Evolutionary conservation across 2,888 invertebrate genomes (phyloP).

Genomic region (Drosophila phalerata): DNA sequence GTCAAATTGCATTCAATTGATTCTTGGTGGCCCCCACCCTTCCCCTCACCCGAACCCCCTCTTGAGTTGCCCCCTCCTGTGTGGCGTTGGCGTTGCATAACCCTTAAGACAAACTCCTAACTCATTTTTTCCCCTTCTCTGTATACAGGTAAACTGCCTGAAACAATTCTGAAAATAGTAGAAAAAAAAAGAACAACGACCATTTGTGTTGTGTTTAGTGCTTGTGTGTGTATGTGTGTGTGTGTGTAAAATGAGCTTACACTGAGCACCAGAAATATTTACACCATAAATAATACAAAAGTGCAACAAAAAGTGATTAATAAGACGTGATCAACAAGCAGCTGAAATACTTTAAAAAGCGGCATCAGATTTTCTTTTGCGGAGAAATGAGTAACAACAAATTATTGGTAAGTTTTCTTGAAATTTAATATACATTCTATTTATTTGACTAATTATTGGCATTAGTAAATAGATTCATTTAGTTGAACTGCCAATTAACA

Average conservation of each 20-base stretch:
- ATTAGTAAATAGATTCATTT: conserved; percentile 11
- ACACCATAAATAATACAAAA: conserved; percentile 53
- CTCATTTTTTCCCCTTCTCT: conserved; percentile 27
- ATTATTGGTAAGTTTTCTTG: conserved; percentile 76
- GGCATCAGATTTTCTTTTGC: conserved; percentile 65
- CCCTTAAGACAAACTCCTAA: conserved; percentile 36
- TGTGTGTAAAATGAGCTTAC: conserved; percentile 60
- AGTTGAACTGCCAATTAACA: conserved; percentile 23
- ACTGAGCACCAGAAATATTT: conserved; percentile 63
- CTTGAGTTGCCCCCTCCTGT: background rate
- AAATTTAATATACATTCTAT: background rate
- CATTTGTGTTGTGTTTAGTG: conserved; percentile 21
- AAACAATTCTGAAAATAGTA: conserved; percentile 40
- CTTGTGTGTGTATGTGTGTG: conserved; percentile 41
- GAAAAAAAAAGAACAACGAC: conserved; percentile 11
- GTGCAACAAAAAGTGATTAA: conserved; percentile 58
- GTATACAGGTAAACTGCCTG: conserved; percentile 46
- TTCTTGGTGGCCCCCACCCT: conserved; percentile 40
- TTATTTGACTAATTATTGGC: conserved; percentile 12
- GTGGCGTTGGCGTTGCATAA: conserved; percentile 76
- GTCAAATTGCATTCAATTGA: conserved; percentile 80
- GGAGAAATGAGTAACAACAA: conserved; percentile 83
- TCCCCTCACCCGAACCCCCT: background rate
- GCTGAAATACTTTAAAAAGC: conserved; percentile 42
- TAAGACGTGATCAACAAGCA: conserved; percentile 20